phyloP scores from a whole-genome alignment of 2,888 invertebrate genomes.

The Amphipyra tragopoginis region DNA sequence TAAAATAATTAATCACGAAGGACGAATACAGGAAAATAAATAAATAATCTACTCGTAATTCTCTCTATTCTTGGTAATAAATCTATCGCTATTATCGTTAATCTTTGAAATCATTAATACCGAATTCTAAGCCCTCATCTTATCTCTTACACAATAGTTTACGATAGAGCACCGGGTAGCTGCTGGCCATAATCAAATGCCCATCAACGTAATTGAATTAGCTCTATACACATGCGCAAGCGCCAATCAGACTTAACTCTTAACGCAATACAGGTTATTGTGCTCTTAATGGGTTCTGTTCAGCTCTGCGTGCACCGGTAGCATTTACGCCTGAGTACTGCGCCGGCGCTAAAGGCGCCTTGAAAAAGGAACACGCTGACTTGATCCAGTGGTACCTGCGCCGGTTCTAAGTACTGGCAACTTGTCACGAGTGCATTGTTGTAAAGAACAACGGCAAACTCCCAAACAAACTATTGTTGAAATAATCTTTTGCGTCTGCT shows the following conservation, averaged over 20 bases:
- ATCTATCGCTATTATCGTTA: slow-evolving; percentile 2
- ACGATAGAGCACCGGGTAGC: not conserved
- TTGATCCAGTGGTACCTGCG: slow-evolving; percentile 17
- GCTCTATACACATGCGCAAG: not conserved
- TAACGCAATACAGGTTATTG: slow-evolving; percentile 11
- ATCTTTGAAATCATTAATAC: slow-evolving; percentile 3
- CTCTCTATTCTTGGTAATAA: slow-evolving; percentile 7
- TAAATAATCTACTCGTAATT: too few species aligned
- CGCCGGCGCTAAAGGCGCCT: slow-evolving; percentile 20
- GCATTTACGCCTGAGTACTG: slow-evolving; percentile 11
- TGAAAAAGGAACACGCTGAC: slow-evolving; percentile 2
- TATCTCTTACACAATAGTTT: slow-evolving; percentile 2
- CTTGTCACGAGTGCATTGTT: slow-evolving; percentile 12
- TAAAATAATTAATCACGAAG: too few species aligned
- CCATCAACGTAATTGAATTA: slow-evolving; percentile 11
- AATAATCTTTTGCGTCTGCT: too few species aligned
- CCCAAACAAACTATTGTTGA: too few species aligned
- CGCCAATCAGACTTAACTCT: slow-evolving; percentile 3
- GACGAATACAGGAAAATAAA: too few species aligned
- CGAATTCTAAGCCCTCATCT: not conserved
- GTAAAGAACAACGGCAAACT: too few species aligned
- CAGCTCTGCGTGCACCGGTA: slow-evolving; percentile 3
- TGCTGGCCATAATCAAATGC: not conserved
- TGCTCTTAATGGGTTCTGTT: slow-evolving; percentile 15
- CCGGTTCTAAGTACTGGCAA: slow-evolving; percentile 17